A percentile compares a stretch with the other conserved stretches of the same genome.
Evolutionary conservation across 1,140 invertebrate species (phyloP).

Genomic region (Drosophila quadrilineata): DNA sequence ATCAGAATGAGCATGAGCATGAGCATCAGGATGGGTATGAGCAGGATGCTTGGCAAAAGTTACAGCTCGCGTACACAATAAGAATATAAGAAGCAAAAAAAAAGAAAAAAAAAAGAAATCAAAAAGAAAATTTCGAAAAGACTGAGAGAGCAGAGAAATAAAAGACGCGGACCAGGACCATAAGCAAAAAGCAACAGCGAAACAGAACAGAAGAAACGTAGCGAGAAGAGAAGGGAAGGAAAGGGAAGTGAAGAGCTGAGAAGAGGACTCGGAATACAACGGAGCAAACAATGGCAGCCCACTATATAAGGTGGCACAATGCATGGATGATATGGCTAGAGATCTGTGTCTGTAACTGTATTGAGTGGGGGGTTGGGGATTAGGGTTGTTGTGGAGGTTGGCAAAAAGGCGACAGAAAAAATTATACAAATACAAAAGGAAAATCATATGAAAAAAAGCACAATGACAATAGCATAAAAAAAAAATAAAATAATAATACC

Average conservation of each 20-base stretch:
- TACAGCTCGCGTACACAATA: constrained; percentile 38
- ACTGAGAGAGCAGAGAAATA: too few species aligned
- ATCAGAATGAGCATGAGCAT: neutral
- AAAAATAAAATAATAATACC: constrained; percentile 66
- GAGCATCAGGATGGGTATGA: constrained; percentile 10
- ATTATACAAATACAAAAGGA: constrained; percentile 79
- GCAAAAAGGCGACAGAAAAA: constrained; percentile 66
- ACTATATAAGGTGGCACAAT: neutral
- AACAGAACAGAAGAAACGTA: constrained; percentile 13
- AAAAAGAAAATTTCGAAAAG: constrained; percentile 12
- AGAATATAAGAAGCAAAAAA: constrained; percentile 35
- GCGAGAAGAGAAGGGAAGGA: neutral
- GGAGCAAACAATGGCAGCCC: constrained; percentile 21
- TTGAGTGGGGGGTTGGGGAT: neutral
- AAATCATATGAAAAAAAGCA: constrained; percentile 50
- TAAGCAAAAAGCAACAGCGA: neutral
- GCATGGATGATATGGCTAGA: neutral
- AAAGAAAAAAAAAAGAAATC: constrained; percentile 2
- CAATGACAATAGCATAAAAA: constrained; percentile 73
- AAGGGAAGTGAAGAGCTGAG: neutral
- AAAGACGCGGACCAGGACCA: constrained; percentile 64
- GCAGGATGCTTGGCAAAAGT: constrained; percentile 63
- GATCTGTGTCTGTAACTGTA: too few species aligned
- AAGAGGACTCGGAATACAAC: neutral
- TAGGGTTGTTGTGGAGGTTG: constrained; percentile 28